Evolutionary conservation across 2,797 vertebrate genomes (phyloP).

Genomic region (Mus minutoides): DNA sequence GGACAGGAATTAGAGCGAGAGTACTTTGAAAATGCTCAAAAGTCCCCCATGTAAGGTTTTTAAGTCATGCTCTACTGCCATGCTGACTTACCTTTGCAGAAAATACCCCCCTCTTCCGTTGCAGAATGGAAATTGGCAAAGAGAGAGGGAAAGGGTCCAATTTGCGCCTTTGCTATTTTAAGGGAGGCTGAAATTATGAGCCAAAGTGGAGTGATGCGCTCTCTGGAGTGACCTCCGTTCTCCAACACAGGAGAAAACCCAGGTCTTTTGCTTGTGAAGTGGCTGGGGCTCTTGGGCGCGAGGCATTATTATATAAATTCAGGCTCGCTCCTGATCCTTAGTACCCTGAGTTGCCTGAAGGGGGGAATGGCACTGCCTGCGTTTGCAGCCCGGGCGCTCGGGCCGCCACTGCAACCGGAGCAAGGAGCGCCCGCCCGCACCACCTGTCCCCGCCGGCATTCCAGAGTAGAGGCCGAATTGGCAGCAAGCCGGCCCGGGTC

Average conservation of each 20-base stretch:
- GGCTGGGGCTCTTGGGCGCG: conserved; percentile 61
- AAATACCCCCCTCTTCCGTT: conserved; percentile 70
- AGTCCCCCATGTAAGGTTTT: conserved; percentile 13
- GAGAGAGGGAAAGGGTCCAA: conserved; percentile 57
- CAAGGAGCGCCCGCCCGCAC: conserved; percentile 77
- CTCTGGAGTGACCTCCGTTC: conserved; percentile 59
- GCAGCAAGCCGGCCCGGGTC: conserved; percentile 65
- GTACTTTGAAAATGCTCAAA: conserved; percentile 41
- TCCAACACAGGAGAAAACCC: conserved; percentile 48
- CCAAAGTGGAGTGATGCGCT: conserved; percentile 73
- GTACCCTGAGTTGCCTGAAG: conserved; percentile 83
- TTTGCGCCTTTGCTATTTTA: conserved; percentile 74
- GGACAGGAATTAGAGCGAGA: not conserved
- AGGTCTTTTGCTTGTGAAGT: conserved; percentile 66
- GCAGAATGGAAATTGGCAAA: conserved; percentile 75
- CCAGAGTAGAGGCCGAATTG: conserved; percentile 79
- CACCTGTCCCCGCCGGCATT: conserved; percentile 82
- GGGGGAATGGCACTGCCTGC: conserved; percentile 78
- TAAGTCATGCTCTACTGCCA: conserved; percentile 66
- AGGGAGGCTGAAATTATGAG: conserved; percentile 69
- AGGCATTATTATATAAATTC: conserved; percentile 82
- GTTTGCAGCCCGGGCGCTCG: conserved; percentile 69
- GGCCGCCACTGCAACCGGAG: conserved; percentile 74
- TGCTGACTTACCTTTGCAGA: conserved; percentile 80
- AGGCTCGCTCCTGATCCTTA: conserved; percentile 76